Conservation (phyloP, 2,888 invertebrate genomes). For the Magallana nippona region DNA sequence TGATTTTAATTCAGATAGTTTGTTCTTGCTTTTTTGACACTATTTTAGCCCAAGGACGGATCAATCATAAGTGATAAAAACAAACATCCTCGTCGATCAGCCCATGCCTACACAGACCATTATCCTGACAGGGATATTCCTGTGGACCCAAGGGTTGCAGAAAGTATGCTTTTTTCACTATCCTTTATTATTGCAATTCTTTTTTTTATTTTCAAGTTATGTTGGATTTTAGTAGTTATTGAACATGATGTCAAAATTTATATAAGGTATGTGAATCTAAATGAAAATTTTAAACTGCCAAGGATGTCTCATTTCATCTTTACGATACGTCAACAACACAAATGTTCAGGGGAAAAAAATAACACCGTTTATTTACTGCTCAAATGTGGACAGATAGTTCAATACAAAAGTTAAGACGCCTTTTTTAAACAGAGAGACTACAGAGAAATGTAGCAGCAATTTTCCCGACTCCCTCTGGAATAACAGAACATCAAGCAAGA, state of each 20-base stretch:
- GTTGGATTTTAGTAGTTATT: no score
- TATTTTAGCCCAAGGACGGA: not conserved
- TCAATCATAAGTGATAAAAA: not conserved
- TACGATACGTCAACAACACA: no score
- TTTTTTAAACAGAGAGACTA: constrained; percentile 4
- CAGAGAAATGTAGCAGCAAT: not conserved
- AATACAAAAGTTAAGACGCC: no score
- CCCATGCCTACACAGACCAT: constrained; percentile 2
- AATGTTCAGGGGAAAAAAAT: no score
- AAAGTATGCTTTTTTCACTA: not conserved
- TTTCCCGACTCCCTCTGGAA: constrained; percentile 42
- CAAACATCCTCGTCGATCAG: constrained; percentile 7
- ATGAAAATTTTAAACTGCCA: no score
- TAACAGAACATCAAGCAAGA: constrained; percentile 39
- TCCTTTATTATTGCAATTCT: not conserved
- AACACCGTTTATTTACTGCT: no score
- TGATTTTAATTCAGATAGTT: no score
- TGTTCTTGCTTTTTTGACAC: no score
- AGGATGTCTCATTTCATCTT: no score
- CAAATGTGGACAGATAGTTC: no score
- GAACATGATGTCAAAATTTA: no score
- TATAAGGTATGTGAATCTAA: no score
- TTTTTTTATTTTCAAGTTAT: not conserved
- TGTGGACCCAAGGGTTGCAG: not conserved
- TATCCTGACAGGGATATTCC: constrained; percentile 26